These are phyloP conservation scores for Nibea albiflora DNA, from an alignment of 2,113 vertebrate genomes.

Conservation along the genomic window DNA sequence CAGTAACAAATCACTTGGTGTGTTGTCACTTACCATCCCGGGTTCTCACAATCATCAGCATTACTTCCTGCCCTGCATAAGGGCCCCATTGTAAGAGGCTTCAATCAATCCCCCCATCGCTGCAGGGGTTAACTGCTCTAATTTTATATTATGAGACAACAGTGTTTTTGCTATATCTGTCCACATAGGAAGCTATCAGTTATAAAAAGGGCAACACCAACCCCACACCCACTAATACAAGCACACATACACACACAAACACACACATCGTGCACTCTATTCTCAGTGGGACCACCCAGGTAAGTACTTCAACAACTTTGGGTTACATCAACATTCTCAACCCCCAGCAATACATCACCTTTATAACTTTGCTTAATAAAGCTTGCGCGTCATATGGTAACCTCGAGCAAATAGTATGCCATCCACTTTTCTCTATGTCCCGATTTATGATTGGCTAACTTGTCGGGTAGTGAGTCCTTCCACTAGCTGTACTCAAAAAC, in stretches of 20 bases:
- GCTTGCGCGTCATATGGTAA: constrained; percentile 54
- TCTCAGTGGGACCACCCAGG: constrained; percentile 79
- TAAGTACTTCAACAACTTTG: constrained; percentile 77
- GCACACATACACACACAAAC: constrained; percentile 16
- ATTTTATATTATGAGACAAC: constrained; percentile 59
- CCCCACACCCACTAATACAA: constrained; percentile 43
- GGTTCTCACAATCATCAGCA: constrained; percentile 50
- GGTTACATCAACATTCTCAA: constrained; percentile 70
- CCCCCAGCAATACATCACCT: constrained; percentile 58
- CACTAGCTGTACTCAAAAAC: constrained; percentile 22
- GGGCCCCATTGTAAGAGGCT: constrained; percentile 45
- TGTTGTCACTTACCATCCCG: constrained; percentile 36
- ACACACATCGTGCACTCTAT: constrained; percentile 31
- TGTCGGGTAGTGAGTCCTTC: background rate
- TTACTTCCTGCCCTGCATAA: constrained; percentile 50
- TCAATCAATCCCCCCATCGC: constrained; percentile 60
- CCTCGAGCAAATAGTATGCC: constrained; percentile 55
- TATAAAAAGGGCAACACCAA: constrained; percentile 53
- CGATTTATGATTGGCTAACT: constrained; percentile 37
- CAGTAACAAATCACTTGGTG: constrained; percentile 18
- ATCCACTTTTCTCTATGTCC: constrained; percentile 32
- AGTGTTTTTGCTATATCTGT: constrained; percentile 50
- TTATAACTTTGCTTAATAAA: constrained; percentile 51
- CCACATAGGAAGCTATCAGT: constrained; percentile 73
- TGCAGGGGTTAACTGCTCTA: constrained; percentile 64